Evolutionary conservation across 2,797 vertebrate species (phyloP).

Genomic region (Chelmon rostratus): DNA sequence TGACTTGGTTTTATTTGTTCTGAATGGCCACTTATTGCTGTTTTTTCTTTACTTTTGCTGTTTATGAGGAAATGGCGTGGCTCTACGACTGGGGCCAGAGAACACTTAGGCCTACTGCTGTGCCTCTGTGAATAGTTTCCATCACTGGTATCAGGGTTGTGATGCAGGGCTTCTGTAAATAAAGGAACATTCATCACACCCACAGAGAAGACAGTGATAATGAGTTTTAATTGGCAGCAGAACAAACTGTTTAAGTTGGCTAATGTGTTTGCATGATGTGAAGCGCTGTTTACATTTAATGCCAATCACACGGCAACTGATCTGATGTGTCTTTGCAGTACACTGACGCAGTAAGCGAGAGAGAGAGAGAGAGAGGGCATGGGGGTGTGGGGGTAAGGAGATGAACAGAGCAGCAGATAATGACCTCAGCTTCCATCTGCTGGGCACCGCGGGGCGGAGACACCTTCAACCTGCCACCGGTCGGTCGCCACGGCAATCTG

Average conservation of each 20-base stretch:
- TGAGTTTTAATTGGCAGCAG: constrained; percentile 61
- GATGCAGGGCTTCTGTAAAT: constrained; percentile 37
- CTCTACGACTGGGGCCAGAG: constrained; percentile 39
- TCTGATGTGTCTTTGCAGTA: constrained; percentile 54
- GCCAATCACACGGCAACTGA: constrained; percentile 33
- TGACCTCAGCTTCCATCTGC: constrained; percentile 85
- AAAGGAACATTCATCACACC: constrained; percentile 49
- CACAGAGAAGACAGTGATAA: constrained; percentile 48
- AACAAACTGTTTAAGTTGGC: constrained; percentile 58
- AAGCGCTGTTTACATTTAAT: constrained; percentile 55
- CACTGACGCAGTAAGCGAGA: constrained; percentile 44
- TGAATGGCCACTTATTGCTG: constrained; percentile 66
- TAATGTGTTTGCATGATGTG: constrained; percentile 62
- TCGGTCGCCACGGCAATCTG: constrained; percentile 83
- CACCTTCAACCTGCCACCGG: constrained; percentile 83
- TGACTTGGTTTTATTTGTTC: constrained; percentile 74
- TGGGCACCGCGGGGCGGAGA: constrained; percentile 78
- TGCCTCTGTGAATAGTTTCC: constrained; percentile 52
- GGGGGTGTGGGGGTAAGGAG: constrained; percentile 53
- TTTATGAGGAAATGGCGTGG: constrained; percentile 54
- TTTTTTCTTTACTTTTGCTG: constrained; percentile 43
- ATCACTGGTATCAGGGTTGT: constrained; percentile 42
- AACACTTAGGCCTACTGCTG: constrained; percentile 48
- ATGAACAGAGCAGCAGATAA: constrained; percentile 80
- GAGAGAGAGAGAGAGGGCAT: constrained; percentile 18